phyloP scores from a whole-genome alignment of 1,140 invertebrate species.

The Tigriopus japonicus region DNA sequence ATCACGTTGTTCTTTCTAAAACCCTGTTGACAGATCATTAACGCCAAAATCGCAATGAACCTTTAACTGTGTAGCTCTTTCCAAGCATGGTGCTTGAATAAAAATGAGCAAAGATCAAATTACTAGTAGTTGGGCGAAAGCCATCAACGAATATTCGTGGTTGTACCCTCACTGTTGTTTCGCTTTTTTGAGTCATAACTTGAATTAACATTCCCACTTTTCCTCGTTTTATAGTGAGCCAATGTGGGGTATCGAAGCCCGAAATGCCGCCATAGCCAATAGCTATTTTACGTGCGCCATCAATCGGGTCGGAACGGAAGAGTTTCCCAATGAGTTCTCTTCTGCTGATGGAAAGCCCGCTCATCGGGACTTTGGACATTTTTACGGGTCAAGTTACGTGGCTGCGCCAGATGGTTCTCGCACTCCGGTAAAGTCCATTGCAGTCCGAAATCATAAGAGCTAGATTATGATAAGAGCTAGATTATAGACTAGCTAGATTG shows the following conservation, averaged over 20 bases:
- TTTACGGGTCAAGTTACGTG: constrained; percentile 91
- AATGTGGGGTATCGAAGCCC: constrained; percentile 83
- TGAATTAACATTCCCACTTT: constrained; percentile 10
- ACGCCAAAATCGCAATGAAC: too few species aligned
- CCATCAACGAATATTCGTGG: too few species aligned
- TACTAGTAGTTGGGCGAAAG: too few species aligned
- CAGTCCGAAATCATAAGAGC: too few species aligned
- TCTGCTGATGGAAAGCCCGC: constrained; percentile 78
- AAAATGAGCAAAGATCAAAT: too few species aligned
- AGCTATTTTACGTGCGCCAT: constrained; percentile 84
- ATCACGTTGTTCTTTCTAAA: too few species aligned
- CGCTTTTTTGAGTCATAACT: background rate
- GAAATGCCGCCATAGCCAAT: constrained; percentile 92
- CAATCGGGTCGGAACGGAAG: constrained; percentile 87
- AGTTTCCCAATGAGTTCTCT: constrained; percentile 70
- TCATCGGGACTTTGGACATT: constrained; percentile 86
- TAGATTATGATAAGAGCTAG: too few species aligned
- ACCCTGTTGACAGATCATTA: too few species aligned
- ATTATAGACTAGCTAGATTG: too few species aligned
- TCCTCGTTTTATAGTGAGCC: constrained; percentile 55
- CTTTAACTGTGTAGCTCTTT: too few species aligned
- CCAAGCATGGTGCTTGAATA: too few species aligned
- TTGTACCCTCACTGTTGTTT: too few species aligned
- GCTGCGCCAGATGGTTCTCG: constrained; percentile 79
- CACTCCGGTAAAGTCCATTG: constrained; percentile 44